Evolutionary conservation across 2,113 vertebrate species (phyloP).

Genomic region (Leuciscus idus): DNA sequence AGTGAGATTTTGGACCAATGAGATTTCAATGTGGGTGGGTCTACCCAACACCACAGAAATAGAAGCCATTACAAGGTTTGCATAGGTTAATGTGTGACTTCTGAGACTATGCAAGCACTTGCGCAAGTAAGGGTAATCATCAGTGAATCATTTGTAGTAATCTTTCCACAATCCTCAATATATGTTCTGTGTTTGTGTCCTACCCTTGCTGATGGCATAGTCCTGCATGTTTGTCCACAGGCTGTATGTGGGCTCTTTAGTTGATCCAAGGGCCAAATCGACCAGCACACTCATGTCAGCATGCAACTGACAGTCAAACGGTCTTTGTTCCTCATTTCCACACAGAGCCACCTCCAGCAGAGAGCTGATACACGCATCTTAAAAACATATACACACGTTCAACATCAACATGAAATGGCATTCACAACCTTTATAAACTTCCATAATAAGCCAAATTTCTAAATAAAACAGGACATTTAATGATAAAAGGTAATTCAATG

Average conservation of each 20-base stretch:
- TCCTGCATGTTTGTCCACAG: slow-evolving; percentile 98
- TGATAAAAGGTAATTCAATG: background rate
- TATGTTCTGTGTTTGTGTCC: background rate
- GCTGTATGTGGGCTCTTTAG: slow-evolving; percentile 92
- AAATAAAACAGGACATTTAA: background rate
- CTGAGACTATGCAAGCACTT: background rate
- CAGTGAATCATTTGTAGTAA: background rate
- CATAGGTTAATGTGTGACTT: background rate
- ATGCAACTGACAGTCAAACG: slow-evolving; percentile 88
- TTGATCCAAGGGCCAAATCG: slow-evolving; percentile 90
- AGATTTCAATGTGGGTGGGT: background rate
- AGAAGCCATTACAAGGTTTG: background rate
- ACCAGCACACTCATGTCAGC: slow-evolving; percentile 86
- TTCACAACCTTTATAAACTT: background rate
- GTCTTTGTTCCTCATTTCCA: slow-evolving; percentile 97
- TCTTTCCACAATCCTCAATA: background rate
- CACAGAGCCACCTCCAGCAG: slow-evolving; percentile 91
- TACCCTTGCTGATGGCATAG: slow-evolving; percentile 96
- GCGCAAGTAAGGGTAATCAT: background rate
- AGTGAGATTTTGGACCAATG: background rate
- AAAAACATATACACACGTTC: background rate
- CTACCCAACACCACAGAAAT: background rate
- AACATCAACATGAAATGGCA: background rate
- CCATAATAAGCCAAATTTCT: background rate
- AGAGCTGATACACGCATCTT: slow-evolving; percentile 92